Evolutionary conservation across 1,140 invertebrate species (phyloP).

Genomic region (Ceratina calcarata): DNA sequence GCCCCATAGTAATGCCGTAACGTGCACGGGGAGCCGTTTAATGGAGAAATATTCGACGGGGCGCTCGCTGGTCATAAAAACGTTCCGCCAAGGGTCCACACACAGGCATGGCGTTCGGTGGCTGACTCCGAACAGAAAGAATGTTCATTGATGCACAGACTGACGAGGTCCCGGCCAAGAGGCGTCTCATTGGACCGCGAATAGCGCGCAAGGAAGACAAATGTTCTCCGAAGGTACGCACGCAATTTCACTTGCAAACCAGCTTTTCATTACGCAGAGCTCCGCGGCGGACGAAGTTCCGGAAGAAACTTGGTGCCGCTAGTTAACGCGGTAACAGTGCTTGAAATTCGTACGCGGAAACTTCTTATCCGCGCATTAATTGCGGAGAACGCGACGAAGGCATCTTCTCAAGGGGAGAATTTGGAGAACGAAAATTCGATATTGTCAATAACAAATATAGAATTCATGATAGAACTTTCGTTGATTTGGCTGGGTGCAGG

Average conservation of each 20-base stretch:
- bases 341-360: neutral
- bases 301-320: neutral
- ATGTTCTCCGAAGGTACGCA: constrained; percentile 44
- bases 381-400: neutral
- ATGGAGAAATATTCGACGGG: constrained; percentile 67
- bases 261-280: neutral
- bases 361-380: neutral
- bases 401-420: too few species aligned
- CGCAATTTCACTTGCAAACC: constrained; percentile 22
- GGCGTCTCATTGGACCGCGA: constrained; percentile 51
- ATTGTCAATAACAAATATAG: neutral
- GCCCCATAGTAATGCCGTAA: constrained; percentile 54
- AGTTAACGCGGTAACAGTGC: neutral
- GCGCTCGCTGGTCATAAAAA: constrained; percentile 68
- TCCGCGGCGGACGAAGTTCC: too few species aligned
- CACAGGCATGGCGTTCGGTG: constrained; percentile 57
- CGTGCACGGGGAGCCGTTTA: constrained; percentile 65
- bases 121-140: constrained; percentile 62
- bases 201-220: constrained; percentile 44
- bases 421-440: too few species aligned
- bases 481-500: neutral
- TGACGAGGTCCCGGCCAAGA: constrained; percentile 51
- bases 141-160: constrained; percentile 67
- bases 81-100: constrained; percentile 64
- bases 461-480: too few species aligned